Base-by-base conservation (phyloP, 2,113 vertebrate genomes). In the Gallinago paraguaiae region DNA sequence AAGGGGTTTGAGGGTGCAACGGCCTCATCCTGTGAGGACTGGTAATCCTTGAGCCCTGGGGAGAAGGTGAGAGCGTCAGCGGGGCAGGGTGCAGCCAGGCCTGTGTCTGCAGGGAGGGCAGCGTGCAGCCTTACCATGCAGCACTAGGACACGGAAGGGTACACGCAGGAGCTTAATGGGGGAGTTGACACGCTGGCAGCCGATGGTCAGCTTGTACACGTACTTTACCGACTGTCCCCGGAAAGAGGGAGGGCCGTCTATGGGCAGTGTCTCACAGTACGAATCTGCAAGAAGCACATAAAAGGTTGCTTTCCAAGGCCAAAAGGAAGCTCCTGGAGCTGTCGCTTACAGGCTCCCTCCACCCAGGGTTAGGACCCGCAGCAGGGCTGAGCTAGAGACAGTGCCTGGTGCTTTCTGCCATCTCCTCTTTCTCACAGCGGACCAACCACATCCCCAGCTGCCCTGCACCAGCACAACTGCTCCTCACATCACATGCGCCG, bases 161-260 rank as follows among this genome's bases (percentile, higher is more conserved):
- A 99, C 99, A 1, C 99, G 96, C 45, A 99, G 98, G 3, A 99
- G 98, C 92, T 99, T 99, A 98, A 99, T 99, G 59, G 99, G 99
- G 5, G 99, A 99, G 98, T 99, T 99, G 95, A 99, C 99, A 7
- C 99, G 98, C 97, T 99, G 99, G 97, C 99, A 99, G 97, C 99
- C 99, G 11, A 99, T 99, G 67, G 99, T 99, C 97, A 99, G 96
- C 95, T 99, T 99, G 98, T 99, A 99, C 87, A 99, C 99, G 0
- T 99, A 99, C 94, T 99, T 99, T 87, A 99, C 99, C 0, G 99
- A 98, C 97, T 99, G 99, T 7, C 99, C 99, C 12, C 99, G 98
- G 95, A 99, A 99, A 46, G 99, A 99, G 11, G 99, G 99, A 11
- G 99, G 99, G 39, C 99, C 99, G 0, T 99, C 99, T 4, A 98